phyloP scores from a whole-genome alignment of 92 coral and sea anemone species.

The Palythoa heliodiscus region DNA sequence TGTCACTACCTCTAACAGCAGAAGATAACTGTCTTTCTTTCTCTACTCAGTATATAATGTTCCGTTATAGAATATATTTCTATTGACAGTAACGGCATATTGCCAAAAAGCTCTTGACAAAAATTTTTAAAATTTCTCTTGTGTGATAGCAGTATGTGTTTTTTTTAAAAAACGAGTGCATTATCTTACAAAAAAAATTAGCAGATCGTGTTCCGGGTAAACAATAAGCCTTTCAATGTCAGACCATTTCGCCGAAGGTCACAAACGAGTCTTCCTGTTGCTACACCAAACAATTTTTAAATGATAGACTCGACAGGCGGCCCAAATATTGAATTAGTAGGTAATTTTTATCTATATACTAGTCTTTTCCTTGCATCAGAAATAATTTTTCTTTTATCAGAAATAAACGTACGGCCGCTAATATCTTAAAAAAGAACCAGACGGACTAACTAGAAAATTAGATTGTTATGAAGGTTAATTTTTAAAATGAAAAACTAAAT shows the following conservation, averaged over 20 bases:
- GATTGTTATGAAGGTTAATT: no score
- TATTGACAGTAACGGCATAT: neutral
- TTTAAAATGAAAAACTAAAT: no score
- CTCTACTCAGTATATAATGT: neutral
- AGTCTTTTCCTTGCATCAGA: no score
- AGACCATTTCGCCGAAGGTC: slow-evolving; percentile 27
- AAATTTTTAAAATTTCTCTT: neutral
- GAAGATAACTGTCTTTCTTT: neutral
- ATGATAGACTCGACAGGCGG: no score
- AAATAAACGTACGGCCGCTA: no score
- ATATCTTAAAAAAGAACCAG: no score
- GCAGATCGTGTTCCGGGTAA: slow-evolving; percentile 38
- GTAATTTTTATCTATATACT: no score
- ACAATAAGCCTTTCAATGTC: slow-evolving; percentile 24
- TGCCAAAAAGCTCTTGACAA: neutral
- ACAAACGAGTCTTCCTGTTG: neutral
- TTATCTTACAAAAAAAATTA: slow-evolving; percentile 14
- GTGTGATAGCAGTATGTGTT: neutral
- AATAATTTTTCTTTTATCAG: no score
- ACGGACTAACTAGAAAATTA: no score
- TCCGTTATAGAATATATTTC: neutral
- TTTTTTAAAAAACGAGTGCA: neutral
- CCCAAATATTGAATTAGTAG: no score
- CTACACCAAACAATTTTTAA: no score
- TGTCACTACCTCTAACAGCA: neutral